Percentiles rank a stretch among this genome's conserved stretches.
phyloP scores from a whole-genome alignment of 2,888 invertebrate species.

The Julus scanicus region DNA sequence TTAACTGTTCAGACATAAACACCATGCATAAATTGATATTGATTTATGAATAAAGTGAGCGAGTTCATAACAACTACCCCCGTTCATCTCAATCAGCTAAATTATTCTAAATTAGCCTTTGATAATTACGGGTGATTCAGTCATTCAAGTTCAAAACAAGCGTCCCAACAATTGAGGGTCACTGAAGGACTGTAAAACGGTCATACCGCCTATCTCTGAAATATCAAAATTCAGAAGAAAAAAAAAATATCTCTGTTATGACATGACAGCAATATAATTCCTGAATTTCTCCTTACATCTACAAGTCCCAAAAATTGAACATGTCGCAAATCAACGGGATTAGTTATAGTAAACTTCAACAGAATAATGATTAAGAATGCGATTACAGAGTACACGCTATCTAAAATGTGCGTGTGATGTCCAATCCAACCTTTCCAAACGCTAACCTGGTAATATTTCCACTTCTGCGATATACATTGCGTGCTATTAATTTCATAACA shows the following conservation, averaged over 20 bases:
- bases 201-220: not conserved
- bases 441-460: not conserved
- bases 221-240: not conserved
- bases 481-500: not conserved
- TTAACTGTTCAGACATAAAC: not conserved
- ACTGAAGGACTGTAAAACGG: not conserved
- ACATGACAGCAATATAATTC: not conserved
- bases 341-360: not conserved
- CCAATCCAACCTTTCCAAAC: not conserved
- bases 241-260: not conserved
- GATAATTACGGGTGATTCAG: not conserved
- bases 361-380: not conserved
- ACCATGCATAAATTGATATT: not conserved
- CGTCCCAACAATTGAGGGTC: conserved; percentile 10
- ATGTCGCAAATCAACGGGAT: not conserved
- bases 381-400: not conserved
- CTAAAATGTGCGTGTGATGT: not conserved
- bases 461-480: not conserved
- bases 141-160: conserved; percentile 30
- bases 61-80: not conserved
- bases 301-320: not conserved
- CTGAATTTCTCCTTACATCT: not conserved
- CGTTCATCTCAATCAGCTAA: not conserved
- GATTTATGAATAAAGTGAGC: not conserved
- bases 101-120: not conserved